Conservation (phyloP, 1,140 invertebrate species). For the Brachionus paranguensis region DNA sequence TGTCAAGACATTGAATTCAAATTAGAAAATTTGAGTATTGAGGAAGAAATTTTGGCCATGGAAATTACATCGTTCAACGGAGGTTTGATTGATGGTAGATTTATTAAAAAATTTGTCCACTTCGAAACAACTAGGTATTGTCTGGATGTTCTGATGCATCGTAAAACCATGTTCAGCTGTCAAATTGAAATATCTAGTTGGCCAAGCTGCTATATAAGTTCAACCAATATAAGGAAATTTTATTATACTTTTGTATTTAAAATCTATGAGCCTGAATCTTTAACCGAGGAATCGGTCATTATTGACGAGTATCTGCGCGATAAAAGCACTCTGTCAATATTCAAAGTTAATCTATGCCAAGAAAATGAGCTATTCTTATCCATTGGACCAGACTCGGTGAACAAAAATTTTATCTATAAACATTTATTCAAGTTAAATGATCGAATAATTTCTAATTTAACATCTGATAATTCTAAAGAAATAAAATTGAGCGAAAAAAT, state of each 20-base stretch:
- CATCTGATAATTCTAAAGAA: background rate
- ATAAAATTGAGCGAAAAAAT: background rate
- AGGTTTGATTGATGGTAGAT: background rate
- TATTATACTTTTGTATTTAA: background rate
- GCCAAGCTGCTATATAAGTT: conserved; percentile 14
- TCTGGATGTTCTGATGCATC: conserved; percentile 24
- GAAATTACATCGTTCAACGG: background rate
- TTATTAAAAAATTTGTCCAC: conserved; percentile 12
- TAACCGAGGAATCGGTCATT: background rate
- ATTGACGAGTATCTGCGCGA: background rate
- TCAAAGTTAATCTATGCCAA: background rate
- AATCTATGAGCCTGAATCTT: background rate
- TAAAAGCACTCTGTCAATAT: background rate
- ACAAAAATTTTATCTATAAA: background rate
- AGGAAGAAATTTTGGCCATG: background rate
- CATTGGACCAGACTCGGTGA: background rate
- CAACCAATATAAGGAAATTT: background rate
- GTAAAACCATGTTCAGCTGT: conserved; percentile 17
- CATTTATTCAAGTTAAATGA: background rate
- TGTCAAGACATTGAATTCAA: background rate
- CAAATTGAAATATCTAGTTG: background rate
- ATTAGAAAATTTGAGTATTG: background rate
- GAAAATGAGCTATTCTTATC: background rate
- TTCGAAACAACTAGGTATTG: background rate
- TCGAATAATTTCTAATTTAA: background rate